Evolutionary conservation across 2,888 invertebrate genomes (phyloP).

Genomic region (Germaria angustata): DNA sequence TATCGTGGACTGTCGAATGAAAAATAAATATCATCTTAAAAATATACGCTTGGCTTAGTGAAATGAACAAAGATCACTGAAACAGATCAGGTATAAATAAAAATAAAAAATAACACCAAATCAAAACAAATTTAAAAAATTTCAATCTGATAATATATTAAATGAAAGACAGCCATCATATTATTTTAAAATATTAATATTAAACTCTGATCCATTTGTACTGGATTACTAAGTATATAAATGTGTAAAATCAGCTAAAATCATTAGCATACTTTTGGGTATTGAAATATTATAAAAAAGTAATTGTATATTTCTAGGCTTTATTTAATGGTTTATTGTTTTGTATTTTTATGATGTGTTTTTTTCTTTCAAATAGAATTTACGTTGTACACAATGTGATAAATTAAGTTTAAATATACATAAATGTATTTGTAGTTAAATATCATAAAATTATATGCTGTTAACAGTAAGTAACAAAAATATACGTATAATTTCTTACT

Average conservation of each 20-base stretch:
- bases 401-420: constrained; percentile 43
- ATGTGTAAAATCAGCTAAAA: not conserved
- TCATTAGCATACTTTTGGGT: constrained; percentile 10
- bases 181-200: constrained; percentile 1
- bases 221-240: not conserved
- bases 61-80: too few relatives aligned
- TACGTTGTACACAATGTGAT: constrained; percentile 55
- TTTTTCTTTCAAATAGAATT: constrained; percentile 1
- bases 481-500: constrained; percentile 20
- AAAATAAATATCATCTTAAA: not conserved
- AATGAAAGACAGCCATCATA: not conserved
- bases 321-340: not conserved
- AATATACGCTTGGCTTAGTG: too few relatives aligned
- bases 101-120: not conserved
- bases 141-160: too few relatives aligned
- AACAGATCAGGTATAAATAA: not conserved
- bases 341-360: not conserved
- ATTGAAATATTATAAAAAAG: not conserved
- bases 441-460: constrained; percentile 13
- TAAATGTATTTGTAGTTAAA: constrained; percentile 38
- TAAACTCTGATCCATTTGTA: not conserved
- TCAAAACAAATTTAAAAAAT: not conserved
- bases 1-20: not conserved
- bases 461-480: not conserved
- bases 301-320: constrained; percentile 4